Evolutionary conservation across 2,888 invertebrate genomes (phyloP).

Genomic region (Eupithecia subumbrata): DNA sequence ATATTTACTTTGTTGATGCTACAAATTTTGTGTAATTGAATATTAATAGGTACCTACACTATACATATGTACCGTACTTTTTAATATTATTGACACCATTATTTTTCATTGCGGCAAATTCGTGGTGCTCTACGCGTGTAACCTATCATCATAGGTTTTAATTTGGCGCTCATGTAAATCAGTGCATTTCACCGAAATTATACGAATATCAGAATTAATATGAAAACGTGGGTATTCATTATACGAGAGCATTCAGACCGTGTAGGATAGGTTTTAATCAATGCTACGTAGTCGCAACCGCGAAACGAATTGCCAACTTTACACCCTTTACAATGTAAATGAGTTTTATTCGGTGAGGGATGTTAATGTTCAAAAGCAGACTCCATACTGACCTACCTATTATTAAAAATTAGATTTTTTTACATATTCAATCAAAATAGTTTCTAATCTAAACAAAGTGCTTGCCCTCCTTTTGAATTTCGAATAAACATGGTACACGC

Average conservation of each 20-base stretch:
- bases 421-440: background rate
- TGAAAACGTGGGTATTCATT: slow-evolving; percentile 59
- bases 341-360: slow-evolving; percentile 54
- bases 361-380: background rate
- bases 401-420: background rate
- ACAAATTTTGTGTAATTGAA: slow-evolving; percentile 32
- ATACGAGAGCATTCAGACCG: slow-evolving; percentile 60
- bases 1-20: slow-evolving; percentile 23
- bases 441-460: background rate
- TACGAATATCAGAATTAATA: slow-evolving; percentile 57
- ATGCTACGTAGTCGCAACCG: slow-evolving; percentile 56
- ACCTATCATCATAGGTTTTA: slow-evolving; percentile 47
- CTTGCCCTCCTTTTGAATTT: background rate
- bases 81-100: slow-evolving; percentile 39
- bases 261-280: slow-evolving; percentile 64
- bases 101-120: slow-evolving; percentile 43
- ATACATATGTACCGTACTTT: slow-evolving; percentile 34
- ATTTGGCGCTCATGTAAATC: slow-evolving; percentile 40
- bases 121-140: slow-evolving; percentile 35
- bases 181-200: slow-evolving; percentile 55
- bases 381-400: background rate
- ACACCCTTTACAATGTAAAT: slow-evolving; percentile 57
- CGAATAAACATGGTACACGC: slow-evolving; percentile 52
- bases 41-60: no score
- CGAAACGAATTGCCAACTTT: slow-evolving; percentile 58